Evolutionary conservation across 2,113 vertebrate species (phyloP).

Genomic region (Trogon surrucura): DNA sequence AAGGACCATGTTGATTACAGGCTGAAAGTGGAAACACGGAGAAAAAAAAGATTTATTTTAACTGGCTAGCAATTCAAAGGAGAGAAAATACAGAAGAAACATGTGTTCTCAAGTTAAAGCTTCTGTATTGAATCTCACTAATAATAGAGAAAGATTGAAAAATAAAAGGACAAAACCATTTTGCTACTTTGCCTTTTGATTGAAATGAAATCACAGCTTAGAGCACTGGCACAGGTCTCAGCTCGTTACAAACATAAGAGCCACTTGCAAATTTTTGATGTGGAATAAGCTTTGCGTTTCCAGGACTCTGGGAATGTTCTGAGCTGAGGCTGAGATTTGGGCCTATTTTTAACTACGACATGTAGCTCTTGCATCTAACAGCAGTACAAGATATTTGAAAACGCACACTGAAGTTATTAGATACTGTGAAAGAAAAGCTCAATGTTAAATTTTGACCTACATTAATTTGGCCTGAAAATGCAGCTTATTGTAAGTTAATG

Average conservation of each 20-base stretch:
- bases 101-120: conserved; percentile 42
- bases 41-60: not conserved
- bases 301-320: not conserved
- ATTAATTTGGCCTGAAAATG: not conserved
- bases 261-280: not conserved
- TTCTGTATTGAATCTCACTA: not conserved
- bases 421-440: not conserved
- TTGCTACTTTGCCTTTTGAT: conserved; percentile 17
- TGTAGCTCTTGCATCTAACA: not conserved
- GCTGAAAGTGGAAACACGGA: conserved; percentile 29
- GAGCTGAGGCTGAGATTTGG: not conserved
- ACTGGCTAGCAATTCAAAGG: not conserved
- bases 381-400: not conserved
- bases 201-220: conserved; percentile 38
- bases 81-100: conserved; percentile 24
- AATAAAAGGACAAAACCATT: not conserved
- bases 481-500: not conserved
- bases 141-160: not conserved
- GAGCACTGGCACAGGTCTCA: not conserved
- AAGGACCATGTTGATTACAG: conserved; percentile 39
- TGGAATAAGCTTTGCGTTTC: not conserved
- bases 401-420: not conserved
- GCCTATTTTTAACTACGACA: not conserved
- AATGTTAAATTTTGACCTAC: not conserved
- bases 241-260: not conserved